Base-by-base conservation (phyloP, 2,888 invertebrate species). In the Pseudococcus longispinus region DNA sequence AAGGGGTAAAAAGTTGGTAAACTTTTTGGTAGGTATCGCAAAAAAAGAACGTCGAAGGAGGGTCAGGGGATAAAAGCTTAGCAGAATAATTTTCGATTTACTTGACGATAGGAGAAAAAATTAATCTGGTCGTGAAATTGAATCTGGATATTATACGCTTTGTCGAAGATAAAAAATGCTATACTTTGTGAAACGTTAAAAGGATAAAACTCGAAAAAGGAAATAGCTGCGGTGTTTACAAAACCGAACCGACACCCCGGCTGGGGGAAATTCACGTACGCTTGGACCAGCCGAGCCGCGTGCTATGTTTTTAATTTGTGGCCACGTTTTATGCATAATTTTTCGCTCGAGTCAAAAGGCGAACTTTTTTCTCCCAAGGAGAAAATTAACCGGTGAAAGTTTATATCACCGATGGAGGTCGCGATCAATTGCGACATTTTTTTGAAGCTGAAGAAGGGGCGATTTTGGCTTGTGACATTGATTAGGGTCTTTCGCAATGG, bases 81-180 rank as follows among this genome's bases (percentile, higher is more conserved):
- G 29, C 29, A 29, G 29, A 70, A 70, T 70, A 70, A 70, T 70
- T 70, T 70, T 70, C 60, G 60, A 32, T 70, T 70, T 70, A 70
- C 29, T 70, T 4, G 70, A 13, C 29, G 70, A 70, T 70, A 32
- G 15, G 11, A 70, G 70, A 70, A 70, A 60, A 60, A 60, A 60
- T 60, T 60, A 60, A 60, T 60, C 60, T 60, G 60, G 20, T 60
- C 23, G 60, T 60, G 60, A 60, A 60, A 60, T 60, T 60, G 60
- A 60, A 60, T 60, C 60, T 60, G 60, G 60, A 60, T 60, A 60
- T 60, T 60, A 60, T 60, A 60, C 60, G 60, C 60, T 60, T 60
- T 60, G 60, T 60, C 23, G 60, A 60, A 60, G 60, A 60, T 60
- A 60, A 60, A 60, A 60, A 60, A 60, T 23, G 60, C 60, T 13